Conservation (phyloP, 2,888 invertebrate genomes). For the Microctonus aethiopoides region DNA sequence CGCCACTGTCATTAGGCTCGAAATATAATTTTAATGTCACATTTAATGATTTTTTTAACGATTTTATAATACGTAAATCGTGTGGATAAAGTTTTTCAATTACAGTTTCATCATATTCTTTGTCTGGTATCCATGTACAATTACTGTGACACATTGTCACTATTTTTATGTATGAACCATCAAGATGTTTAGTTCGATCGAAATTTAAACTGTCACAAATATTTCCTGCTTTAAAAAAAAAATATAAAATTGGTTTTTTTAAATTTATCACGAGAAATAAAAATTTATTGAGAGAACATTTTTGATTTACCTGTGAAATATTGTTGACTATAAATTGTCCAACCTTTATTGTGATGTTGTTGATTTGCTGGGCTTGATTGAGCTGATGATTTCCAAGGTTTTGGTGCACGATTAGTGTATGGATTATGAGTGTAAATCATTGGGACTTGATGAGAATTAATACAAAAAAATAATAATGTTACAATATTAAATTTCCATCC, state of each 20-base stretch:
- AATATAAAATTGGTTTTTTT: too few species aligned
- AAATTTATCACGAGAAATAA: too few species aligned
- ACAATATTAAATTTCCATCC: conserved; percentile 7
- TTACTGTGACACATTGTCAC: neutral
- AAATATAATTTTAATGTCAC: neutral
- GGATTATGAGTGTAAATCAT: conserved; percentile 8
- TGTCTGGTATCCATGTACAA: neutral
- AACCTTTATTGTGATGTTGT: neutral
- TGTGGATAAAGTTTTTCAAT: neutral
- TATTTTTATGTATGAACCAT: neutral
- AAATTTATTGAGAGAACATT: neutral
- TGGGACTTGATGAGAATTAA: neutral
- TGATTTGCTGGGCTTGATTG: neutral
- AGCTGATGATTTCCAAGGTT: too few species aligned
- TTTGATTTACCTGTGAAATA: neutral
- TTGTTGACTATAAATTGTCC: neutral
- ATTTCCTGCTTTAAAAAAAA: neutral
- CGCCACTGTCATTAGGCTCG: neutral
- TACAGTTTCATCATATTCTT: neutral
- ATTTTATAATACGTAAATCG: neutral
- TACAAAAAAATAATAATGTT: neutral
- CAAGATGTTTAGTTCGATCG: neutral
- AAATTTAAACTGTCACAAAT: neutral
- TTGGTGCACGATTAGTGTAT: conserved; percentile 1
- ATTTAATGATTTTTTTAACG: neutral